phyloP scores from a whole-genome alignment of 1,140 invertebrate species.

The Diachasma alloeum region DNA sequence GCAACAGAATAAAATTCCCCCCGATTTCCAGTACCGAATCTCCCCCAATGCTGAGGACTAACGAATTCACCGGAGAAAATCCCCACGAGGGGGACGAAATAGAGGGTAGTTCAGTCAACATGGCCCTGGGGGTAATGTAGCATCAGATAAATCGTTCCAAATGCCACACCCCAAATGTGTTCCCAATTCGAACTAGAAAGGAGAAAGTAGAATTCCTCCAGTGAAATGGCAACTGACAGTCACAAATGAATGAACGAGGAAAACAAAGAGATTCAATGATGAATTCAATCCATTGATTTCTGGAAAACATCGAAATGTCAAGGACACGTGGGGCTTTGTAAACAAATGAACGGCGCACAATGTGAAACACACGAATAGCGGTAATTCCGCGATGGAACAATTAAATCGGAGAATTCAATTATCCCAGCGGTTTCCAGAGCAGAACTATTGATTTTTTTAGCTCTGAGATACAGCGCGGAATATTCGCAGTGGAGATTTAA shows the following conservation, averaged over 20 bases:
- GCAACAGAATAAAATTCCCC: too few relatives aligned
- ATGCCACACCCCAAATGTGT: slow-evolving; percentile 1
- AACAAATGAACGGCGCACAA: not conserved
- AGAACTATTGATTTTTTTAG: too few relatives aligned
- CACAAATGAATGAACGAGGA: not conserved
- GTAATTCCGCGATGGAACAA: not conserved
- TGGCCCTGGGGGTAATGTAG: not conserved
- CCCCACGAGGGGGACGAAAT: not conserved
- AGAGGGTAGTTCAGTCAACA: not conserved
- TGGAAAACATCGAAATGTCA: not conserved
- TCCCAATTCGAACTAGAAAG: not conserved
- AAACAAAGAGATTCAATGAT: not conserved
- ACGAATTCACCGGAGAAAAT: not conserved
- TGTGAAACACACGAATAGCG: not conserved
- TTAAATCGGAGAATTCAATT: not conserved
- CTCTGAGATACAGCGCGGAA: too few relatives aligned
- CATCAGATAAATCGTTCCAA: not conserved
- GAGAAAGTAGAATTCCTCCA: not conserved
- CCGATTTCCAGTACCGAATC: too few relatives aligned
- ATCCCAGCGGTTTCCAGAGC: not conserved
- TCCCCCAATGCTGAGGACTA: not conserved
- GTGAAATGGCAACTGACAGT: not conserved
- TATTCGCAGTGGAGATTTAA: too few relatives aligned
- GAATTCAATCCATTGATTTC: not conserved
- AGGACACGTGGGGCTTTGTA: not conserved